Evolutionary conservation across 2,888 invertebrate species (phyloP).

Genomic region (Eupithecia subumbrata): DNA sequence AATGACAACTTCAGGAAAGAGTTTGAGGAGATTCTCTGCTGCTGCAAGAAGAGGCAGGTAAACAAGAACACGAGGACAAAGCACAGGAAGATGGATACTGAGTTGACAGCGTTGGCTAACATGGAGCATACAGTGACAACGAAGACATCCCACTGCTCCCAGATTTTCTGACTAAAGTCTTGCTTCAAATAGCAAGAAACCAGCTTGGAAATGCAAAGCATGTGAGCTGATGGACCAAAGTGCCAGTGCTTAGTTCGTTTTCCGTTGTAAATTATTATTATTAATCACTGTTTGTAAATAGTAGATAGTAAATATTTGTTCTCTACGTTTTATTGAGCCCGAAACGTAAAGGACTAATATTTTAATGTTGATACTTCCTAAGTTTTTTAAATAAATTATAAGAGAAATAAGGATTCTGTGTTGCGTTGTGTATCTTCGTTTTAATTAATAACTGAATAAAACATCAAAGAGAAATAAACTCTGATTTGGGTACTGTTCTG

Average conservation of each 20-base stretch:
- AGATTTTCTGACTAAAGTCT: slow-evolving; percentile 82
- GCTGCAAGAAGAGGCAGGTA: slow-evolving; percentile 72
- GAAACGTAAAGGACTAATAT: slow-evolving; percentile 72
- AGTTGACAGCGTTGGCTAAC: slow-evolving; percentile 75
- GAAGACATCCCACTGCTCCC: slow-evolving; percentile 82
- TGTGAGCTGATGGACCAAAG: slow-evolving; percentile 61
- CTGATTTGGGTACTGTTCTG: not conserved
- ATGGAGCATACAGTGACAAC: slow-evolving; percentile 77
- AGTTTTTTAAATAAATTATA: slow-evolving; percentile 57
- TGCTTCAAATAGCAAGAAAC: slow-evolving; percentile 79
- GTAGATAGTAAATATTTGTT: slow-evolving; percentile 55
- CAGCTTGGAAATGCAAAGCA: slow-evolving; percentile 71
- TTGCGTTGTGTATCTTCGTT: not conserved
- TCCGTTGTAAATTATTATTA: slow-evolving; percentile 28
- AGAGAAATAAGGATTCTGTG: slow-evolving; percentile 9
- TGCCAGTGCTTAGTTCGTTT: slow-evolving; percentile 70
- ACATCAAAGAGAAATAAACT: not conserved
- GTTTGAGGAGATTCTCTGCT: slow-evolving; percentile 90
- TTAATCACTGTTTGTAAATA: slow-evolving; percentile 42
- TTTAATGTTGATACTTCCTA: slow-evolving; percentile 47
- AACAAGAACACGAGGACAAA: slow-evolving; percentile 69
- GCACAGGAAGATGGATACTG: slow-evolving; percentile 75
- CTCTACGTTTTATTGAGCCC: slow-evolving; percentile 80
- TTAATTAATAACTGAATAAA: not conserved
- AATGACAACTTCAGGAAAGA: slow-evolving; percentile 97